Base-by-base conservation (phyloP, 2,797 vertebrate genomes). In the Darevskia nairensis region DNA sequence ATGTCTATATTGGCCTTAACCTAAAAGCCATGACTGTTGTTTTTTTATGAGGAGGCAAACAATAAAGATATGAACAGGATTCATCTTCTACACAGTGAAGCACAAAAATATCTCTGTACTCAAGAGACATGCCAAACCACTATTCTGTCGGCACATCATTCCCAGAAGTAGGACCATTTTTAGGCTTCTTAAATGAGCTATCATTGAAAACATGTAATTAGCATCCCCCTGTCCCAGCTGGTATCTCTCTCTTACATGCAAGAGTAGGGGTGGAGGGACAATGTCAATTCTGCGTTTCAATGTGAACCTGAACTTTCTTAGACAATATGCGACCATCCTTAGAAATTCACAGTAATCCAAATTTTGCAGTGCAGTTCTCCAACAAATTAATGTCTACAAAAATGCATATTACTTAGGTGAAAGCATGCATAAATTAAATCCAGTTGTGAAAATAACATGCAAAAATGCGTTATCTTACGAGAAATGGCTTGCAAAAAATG, bases 151-250 rank as follows among this genome's bases (percentile, higher is more conserved):
- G 86, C 59, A 39, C 87, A 90, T 81, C 10, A 1, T 89, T 92
- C 77, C 86, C 75, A 85, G 84, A n/a, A 27, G 21, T 55, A 80
- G 78, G 17, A 84, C 76, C 46, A 81, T 85, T 94, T 79, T 90
- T 83, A 69, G 83, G 50, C n/a, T 84, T 68, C 86, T 86, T 71
- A n/a, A 64, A 41, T 39, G 50, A 93, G 69, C 83, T 81, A 82
- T 86, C 66, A 59, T 85, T 89, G 90, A 91, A 82, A 84, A 82
- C 44, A 85, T 59, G 27, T 86, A 89, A 93, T 85, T 93, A 89
- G 64, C 78, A 68, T 41, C 23, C 29, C 81, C 87, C 77, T 76
- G 59, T 76, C 80, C 68, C 23, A 29, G 79, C 86, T 74, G 75
- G 71, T 85, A 83, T 74, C 35, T 82, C 90, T 75, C n/a, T 75